Base-by-base conservation (phyloP, 2,888 invertebrate species). In the Phytoseiulus persimilis region DNA sequence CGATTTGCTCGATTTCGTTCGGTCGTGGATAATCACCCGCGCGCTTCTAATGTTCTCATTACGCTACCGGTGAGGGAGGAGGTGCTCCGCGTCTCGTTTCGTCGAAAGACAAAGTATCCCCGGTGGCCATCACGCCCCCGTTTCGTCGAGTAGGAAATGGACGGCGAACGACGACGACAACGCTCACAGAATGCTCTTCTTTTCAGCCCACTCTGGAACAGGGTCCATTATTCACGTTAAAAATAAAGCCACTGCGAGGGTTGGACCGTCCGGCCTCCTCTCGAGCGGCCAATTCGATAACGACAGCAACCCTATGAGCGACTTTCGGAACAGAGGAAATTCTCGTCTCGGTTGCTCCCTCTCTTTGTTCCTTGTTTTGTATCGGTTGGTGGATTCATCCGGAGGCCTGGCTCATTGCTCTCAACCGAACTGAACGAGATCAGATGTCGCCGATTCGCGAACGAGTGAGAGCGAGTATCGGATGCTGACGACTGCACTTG, bases 121-220 rank as follows among this genome's bases (percentile, higher is more conserved):
- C n/a, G n/a, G n/a, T 65, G 23, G 65, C 65, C 65, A 65, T 65
- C 65, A 65, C 65, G 65, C 65, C 65, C 65, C 65, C 65, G 18
- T 65, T 65, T 28, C 65, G 65, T 65, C 65, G 65, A 23, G 39
- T 39, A 39, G 39, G 39, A 39, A 39, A 65, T 65, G 65, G 65
- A 65, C 65, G 28, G 65, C 65, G 18, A 65, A 65, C 65, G 65
- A 65, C 65, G 65, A 65, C 65, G 18, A 65, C 65, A 65, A 18
- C 5, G 65, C 18, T 65, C 65, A 65, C 23, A 65, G 65, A 65
- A 65, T 65, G 65, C 18, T 65, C 65, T 65, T 65, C 65, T 65
- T 65, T 65, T 65, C 65, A 65, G 65, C 65, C 65, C 65, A 65
- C 65, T 65, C 65, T 65, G 65, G 65, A 65, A 65, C 65, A 65